Evolutionary conservation across 1,140 invertebrate species (phyloP), one percentile per base, ranked within the genome.

Genomic region (Hetaerina americana): DNA sequence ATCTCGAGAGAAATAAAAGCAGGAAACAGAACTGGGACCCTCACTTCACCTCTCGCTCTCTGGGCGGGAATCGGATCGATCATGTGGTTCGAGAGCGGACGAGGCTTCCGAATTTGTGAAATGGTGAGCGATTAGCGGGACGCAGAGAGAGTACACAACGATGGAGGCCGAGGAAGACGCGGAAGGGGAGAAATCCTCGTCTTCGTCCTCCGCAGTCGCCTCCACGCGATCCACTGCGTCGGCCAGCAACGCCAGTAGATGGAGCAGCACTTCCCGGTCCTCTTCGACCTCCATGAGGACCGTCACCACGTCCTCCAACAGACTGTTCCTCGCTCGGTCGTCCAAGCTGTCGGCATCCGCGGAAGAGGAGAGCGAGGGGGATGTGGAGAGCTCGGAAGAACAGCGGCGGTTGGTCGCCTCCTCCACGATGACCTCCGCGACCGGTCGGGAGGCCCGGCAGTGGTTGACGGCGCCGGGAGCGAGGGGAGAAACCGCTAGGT

Each of bases 401-500:
- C 3, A 5, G 10, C 15, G 22, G 40, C 15, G 22, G 10, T 40
- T 40, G 6, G 31, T 40, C 6, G 40, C 10, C 15, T 3, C 10
- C 40, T 5, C 40, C 2, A 12, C 40, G 10, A n/a, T 1, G 15
- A 57, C 40, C 2, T 57, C 28, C 31, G 25, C 27, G 1, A 26
- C 57, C 24, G 70, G 68, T 0, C 24, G 70, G 27, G 72, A 75
- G 28, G 72, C 72, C 22, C 70, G 74, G 10, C 40, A 87, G 66
- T 86, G 86, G 74, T 77, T 89, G 49, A 83, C 85, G 0, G 82
- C 71, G 0, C 82, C 73, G 0, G 76, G 82, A 1, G 75, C 75
- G 1, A 78, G 85, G 25, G 86, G 87, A 0, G 86, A 88, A 74
- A 85, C 84, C 0, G 85, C 87, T 6, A 84, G 86, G 69, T 90